A percentile compares a stretch with the other conserved stretches of the same genome.
Conservation (phyloP, 1,140 invertebrate genomes). For the Pantala flavescens region DNA sequence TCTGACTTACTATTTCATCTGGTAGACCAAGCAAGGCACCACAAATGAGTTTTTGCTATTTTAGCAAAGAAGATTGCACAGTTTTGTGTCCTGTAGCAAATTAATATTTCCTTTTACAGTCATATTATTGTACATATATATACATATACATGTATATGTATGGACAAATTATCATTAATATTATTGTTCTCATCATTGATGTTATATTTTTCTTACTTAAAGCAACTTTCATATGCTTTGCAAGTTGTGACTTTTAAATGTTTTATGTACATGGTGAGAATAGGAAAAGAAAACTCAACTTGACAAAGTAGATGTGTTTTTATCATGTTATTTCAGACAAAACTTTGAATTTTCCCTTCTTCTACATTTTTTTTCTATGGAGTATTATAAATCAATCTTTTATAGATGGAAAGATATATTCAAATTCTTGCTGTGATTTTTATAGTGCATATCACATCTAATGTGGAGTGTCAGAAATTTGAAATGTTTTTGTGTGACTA, state of each 20-base stretch:
- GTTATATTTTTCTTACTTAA: constrained; percentile 9
- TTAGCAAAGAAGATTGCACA: constrained; percentile 3
- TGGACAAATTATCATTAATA: neutral
- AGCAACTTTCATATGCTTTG: constrained; percentile 9
- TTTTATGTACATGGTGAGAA: constrained; percentile 7
- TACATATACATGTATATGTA: neutral
- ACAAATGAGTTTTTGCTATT: constrained; percentile 7
- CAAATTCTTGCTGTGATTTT: too few relatives aligned
- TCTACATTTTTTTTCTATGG: too few relatives aligned
- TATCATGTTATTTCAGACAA: neutral
- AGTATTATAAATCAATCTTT: too few relatives aligned
- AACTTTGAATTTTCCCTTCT: too few relatives aligned
- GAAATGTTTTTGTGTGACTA: too few relatives aligned
- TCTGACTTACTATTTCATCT: neutral
- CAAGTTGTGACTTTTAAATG: constrained; percentile 10
- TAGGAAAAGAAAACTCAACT: constrained; percentile 6
- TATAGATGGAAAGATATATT: too few relatives aligned
- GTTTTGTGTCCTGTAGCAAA: constrained; percentile 5
- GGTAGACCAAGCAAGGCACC: constrained; percentile 6
- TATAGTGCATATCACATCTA: too few relatives aligned
- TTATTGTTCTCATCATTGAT: constrained; percentile 10
- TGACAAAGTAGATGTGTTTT: neutral
- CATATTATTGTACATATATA: constrained; percentile 3
- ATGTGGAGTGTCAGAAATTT: too few relatives aligned
- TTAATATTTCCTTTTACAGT: constrained; percentile 1